Evolutionary conservation across 2,888 invertebrate genomes (phyloP).

Genomic region (Pheosia tremula): DNA sequence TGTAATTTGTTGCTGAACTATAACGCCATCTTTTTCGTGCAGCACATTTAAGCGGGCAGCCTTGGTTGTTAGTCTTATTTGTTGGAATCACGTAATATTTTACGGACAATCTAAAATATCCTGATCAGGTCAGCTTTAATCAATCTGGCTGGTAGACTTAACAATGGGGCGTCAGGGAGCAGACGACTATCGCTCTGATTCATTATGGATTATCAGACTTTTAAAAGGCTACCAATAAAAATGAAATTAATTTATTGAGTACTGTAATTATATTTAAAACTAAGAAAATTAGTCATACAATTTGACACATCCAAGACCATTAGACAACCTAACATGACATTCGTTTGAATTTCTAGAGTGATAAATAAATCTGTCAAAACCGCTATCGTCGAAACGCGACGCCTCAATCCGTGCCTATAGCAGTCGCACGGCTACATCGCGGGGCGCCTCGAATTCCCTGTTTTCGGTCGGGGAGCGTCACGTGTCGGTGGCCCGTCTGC

Average conservation of each 20-base stretch:
- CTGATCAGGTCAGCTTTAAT: no score
- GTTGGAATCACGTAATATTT: no score
- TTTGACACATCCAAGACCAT: background rate
- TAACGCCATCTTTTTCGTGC: no score
- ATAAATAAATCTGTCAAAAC: background rate
- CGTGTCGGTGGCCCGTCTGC: slow-evolving; percentile 51
- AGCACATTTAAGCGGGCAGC: no score
- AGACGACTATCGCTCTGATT: no score
- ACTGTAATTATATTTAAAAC: background rate
- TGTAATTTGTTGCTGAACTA: no score
- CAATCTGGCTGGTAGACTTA: no score
- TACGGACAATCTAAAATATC: no score
- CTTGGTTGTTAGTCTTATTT: no score
- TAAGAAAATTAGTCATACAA: background rate
- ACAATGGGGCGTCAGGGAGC: background rate
- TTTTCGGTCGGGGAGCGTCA: slow-evolving; percentile 38
- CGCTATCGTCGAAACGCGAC: background rate
- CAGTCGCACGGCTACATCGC: slow-evolving; percentile 15
- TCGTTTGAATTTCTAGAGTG: background rate
- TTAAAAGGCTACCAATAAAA: background rate
- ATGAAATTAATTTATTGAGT: background rate
- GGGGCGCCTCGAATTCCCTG: slow-evolving; percentile 43
- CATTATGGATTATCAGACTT: background rate
- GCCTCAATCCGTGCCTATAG: slow-evolving; percentile 1
- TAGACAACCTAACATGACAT: no score